Percentiles rank a stretch among this genome's conserved stretches.
phyloP scores from a whole-genome alignment of 2,113 vertebrate genomes.

The Athene cunicularia region DNA sequence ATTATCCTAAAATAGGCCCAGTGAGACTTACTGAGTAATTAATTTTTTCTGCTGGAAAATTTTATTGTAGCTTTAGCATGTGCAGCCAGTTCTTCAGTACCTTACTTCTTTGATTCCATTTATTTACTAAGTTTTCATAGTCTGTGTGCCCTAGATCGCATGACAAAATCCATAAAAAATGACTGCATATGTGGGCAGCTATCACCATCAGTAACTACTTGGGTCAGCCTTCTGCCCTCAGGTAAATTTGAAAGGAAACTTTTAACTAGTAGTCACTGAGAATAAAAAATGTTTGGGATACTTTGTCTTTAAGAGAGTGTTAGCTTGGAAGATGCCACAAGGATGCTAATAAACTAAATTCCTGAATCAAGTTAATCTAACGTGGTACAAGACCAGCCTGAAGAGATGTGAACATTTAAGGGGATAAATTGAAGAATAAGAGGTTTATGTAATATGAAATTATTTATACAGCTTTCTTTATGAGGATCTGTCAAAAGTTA shows the following conservation, averaged over 20 bases:
- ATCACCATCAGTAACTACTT: not conserved
- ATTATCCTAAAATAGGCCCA: not conserved
- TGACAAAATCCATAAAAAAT: not conserved
- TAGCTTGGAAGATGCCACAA: not conserved
- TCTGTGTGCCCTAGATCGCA: not conserved
- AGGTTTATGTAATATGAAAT: not conserved
- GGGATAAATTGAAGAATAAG: not conserved
- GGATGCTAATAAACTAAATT: not conserved
- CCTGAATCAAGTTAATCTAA: not conserved
- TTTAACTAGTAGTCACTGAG: not conserved
- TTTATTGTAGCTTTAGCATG: not conserved
- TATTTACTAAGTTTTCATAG: not conserved
- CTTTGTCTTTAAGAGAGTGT: not conserved
- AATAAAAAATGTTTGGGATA: not conserved
- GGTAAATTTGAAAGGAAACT: not conserved
- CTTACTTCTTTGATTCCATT: not conserved
- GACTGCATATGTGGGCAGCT: not conserved
- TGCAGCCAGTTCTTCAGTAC: not conserved
- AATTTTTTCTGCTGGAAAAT: not conserved
- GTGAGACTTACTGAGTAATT: not conserved
- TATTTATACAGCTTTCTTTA: not conserved
- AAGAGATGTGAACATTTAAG: not conserved
- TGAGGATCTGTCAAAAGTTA: not conserved
- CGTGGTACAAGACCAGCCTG: not conserved
- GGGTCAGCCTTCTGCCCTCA: not conserved